phyloP scores from a whole-genome alignment of 2,113 vertebrate genomes.

The Platichthys flesus region DNA sequence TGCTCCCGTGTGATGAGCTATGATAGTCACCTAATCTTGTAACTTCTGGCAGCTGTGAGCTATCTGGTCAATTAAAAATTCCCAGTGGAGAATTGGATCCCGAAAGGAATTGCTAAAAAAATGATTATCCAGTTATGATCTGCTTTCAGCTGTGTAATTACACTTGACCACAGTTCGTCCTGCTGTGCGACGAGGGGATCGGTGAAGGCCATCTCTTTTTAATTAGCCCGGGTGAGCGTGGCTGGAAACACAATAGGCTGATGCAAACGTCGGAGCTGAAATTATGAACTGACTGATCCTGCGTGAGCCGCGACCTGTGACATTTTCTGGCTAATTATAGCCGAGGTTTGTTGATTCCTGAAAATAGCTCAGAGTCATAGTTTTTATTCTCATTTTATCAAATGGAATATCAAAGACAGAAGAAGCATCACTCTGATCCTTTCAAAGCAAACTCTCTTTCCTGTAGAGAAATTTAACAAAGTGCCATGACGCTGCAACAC shows the following conservation, averaged over 20 bases:
- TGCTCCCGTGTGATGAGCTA: constrained; percentile 54
- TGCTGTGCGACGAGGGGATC: constrained; percentile 52
- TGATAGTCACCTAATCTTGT: constrained; percentile 68
- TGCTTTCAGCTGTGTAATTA: constrained; percentile 76
- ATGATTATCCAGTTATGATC: constrained; percentile 72
- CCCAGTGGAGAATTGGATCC: constrained; percentile 66
- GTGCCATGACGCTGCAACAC: background rate
- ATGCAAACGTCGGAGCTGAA: constrained; percentile 32
- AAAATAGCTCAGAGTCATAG: constrained; percentile 11
- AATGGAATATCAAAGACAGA: background rate
- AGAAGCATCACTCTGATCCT: background rate
- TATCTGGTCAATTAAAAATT: constrained; percentile 73
- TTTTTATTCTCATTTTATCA: background rate
- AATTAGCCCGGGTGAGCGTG: constrained; percentile 72
- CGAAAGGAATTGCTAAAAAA: constrained; percentile 66
- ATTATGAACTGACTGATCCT: constrained; percentile 27
- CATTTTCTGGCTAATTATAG: constrained; percentile 56
- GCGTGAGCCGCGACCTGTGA: constrained; percentile 38
- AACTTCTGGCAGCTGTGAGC: constrained; percentile 69
- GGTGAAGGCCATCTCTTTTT: constrained; percentile 58
- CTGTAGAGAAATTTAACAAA: background rate
- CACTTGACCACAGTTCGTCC: constrained; percentile 68
- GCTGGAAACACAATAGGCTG: constrained; percentile 33
- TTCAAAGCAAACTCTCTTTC: too few species aligned
- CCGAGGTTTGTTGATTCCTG: background rate